Evolutionary conservation across 2,797 vertebrate species (phyloP).

Genomic region (Rallus crepitans): DNA sequence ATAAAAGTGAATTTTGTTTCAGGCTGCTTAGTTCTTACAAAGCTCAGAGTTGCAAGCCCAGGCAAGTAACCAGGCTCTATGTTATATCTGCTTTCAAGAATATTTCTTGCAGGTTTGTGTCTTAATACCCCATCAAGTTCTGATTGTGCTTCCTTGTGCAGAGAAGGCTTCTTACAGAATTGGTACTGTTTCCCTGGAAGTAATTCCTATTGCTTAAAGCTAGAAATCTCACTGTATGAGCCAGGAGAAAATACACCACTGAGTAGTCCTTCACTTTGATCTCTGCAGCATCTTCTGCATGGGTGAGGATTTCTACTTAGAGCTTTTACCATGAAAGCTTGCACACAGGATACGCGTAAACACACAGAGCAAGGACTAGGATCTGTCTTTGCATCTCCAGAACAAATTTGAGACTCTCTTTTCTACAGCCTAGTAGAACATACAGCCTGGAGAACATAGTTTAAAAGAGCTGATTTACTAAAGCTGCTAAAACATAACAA

Average conservation of each 20-base stretch:
- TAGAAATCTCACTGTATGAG: background rate
- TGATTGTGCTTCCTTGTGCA: background rate
- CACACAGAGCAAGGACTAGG: background rate
- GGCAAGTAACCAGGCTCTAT: background rate
- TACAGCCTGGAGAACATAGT: background rate
- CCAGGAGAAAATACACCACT: background rate
- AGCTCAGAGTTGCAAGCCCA: background rate
- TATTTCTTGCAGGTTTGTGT: background rate
- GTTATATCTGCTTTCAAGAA: background rate
- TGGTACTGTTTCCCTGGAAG: background rate
- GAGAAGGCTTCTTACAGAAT: background rate
- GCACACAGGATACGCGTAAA: background rate
- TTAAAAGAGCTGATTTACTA: background rate
- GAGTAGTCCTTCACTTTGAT: background rate
- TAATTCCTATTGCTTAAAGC: background rate
- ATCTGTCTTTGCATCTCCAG: background rate
- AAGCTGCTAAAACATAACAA: background rate
- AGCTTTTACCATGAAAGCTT: background rate
- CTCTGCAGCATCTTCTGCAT: background rate
- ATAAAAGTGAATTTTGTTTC: background rate
- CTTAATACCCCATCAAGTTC: background rate
- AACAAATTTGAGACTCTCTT: background rate
- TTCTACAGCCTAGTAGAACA: background rate
- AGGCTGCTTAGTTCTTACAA: background rate
- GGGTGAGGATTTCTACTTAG: background rate